Evolutionary conservation across 2,113 vertebrate genomes (phyloP).

Genomic region (Brachypteracias leptosomus): DNA sequence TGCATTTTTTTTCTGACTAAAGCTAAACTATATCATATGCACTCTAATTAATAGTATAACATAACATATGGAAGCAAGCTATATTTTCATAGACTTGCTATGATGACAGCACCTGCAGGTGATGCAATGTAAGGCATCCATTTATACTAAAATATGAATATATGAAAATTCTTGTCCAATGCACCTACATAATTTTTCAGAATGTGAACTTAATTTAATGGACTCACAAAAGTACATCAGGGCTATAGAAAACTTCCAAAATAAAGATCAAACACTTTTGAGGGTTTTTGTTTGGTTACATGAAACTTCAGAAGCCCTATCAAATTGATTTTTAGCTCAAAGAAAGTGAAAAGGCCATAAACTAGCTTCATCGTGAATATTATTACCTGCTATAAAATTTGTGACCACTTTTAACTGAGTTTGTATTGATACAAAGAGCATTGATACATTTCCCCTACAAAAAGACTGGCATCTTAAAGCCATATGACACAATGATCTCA

Average conservation of each 20-base stretch:
- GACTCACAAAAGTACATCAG: not conserved
- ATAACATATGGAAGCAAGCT: not conserved
- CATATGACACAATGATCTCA: not conserved
- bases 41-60: not conserved
- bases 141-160: not conserved
- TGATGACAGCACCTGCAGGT: slow-evolving; percentile 11
- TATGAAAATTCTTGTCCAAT: not conserved
- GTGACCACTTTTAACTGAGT: not conserved
- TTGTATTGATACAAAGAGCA: not conserved
- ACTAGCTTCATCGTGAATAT: not conserved
- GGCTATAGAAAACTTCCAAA: not conserved
- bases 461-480: not conserved
- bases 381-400: not conserved
- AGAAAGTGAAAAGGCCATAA: not conserved
- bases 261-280: not conserved
- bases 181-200: not conserved
- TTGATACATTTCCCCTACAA: not conserved
- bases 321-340: not conserved
- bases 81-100: not conserved
- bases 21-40: not conserved
- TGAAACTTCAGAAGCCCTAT: not conserved
- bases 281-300: not conserved
- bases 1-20: not conserved
- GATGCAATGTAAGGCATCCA: not conserved
- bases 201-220: not conserved